A percentile compares a stretch with the other conserved stretches of the same genome.
phyloP scores from a whole-genome alignment of 2,888 invertebrate species.

The Leucoma salicis region DNA sequence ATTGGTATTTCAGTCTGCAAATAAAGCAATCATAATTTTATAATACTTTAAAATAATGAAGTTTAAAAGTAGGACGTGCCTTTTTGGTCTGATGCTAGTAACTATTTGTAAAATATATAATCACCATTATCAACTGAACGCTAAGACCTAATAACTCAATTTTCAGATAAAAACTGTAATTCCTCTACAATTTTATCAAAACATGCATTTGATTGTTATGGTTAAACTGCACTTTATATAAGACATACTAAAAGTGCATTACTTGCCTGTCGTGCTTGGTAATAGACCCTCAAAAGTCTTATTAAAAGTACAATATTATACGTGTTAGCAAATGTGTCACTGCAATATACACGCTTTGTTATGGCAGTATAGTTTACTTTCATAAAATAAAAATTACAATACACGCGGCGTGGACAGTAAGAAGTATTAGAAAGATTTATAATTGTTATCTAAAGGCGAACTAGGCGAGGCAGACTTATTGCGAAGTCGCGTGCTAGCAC shows the following conservation, averaged over 20 bases:
- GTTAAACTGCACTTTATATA: too few relatives aligned
- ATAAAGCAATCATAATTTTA: too few relatives aligned
- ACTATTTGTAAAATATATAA: too few relatives aligned
- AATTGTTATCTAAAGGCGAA: slow-evolving; percentile 70
- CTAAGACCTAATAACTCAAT: too few relatives aligned
- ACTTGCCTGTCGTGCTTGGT: slow-evolving; percentile 1
- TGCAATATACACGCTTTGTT: slow-evolving; percentile 11
- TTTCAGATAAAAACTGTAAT: too few relatives aligned
- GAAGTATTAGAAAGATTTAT: slow-evolving; percentile 74
- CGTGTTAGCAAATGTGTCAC: background rate
- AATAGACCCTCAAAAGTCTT: slow-evolving; percentile 7
- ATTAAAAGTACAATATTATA: slow-evolving; percentile 10
- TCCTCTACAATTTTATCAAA: too few relatives aligned
- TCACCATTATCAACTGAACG: too few relatives aligned
- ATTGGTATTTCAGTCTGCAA: too few relatives aligned
- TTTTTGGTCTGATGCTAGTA: too few relatives aligned
- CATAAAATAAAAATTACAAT: slow-evolving; percentile 30
- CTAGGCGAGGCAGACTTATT: slow-evolving; percentile 72
- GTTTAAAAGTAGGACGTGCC: too few relatives aligned
- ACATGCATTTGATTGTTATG: too few relatives aligned
- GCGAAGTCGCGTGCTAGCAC: slow-evolving; percentile 70
- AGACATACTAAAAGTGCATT: slow-evolving; percentile 5
- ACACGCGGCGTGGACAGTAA: slow-evolving; percentile 63
- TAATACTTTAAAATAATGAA: too few relatives aligned
- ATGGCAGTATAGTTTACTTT: slow-evolving; percentile 20